Evolutionary conservation across 2,797 vertebrate genomes (phyloP), one percentile per base, ranked within the genome.

Genomic region (Trichosurus vulpecula): DNA sequence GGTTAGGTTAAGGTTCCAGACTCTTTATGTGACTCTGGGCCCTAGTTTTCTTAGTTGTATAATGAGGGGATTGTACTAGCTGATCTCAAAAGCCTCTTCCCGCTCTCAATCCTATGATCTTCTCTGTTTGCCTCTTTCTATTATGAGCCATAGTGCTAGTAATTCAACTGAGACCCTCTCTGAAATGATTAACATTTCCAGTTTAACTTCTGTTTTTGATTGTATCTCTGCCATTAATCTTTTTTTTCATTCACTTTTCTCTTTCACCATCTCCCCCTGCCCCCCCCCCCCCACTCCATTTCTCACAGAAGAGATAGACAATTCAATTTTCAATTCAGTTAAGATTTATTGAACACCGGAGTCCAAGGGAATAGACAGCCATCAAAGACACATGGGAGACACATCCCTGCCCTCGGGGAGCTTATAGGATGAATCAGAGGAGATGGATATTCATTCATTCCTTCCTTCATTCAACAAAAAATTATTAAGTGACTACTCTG

Each of bases 121-220:
- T 66, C 41, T 87, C 74, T 87, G 74, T 96, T 95, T 98, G 97
- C 98, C 98, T 91, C 95, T 98, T 98, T 98, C 98, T 95, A 97
- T 98, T 98, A 97, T 96, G 94, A 98, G 92, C 94, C 95, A 94
- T 95, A 97, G 96, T 97, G 96, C 96, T 97, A 97, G 96, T 97
- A 97, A 98, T 97, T 98, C 97, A 95, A 94, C 89, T 74, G 97
- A 98, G 97, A 95, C 96, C 92, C 93, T 95, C 95, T 97, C 97
- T 97, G 97, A 98, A 97, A 98, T 92, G 97, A 98, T 98, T 97
- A 96, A 98, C 97, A 98, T 98, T 98, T 98, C 97, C 96, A 98
- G 97, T 98, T 97, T 97, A 97, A 98, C 97, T 98, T 98, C 74
- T 98, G 97, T 97, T 98, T 98, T 98, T 97, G 95, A 98, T 98